phyloP scores from a whole-genome alignment of 2,888 invertebrate species.

The Drosophila yooni region DNA sequence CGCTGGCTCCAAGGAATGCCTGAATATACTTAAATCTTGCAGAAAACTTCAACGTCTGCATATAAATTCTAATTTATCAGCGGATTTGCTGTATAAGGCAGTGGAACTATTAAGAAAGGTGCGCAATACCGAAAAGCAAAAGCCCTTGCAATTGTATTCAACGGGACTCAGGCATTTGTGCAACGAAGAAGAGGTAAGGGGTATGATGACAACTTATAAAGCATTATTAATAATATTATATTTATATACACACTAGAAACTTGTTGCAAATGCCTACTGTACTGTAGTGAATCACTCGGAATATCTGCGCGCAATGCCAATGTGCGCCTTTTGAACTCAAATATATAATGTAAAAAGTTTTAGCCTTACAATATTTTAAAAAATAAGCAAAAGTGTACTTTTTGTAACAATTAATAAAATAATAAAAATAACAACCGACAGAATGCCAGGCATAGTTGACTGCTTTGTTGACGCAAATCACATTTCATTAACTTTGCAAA shows the following conservation, averaged over 20 bases:
- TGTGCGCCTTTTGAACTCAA: too few species aligned
- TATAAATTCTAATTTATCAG: constrained; percentile 24
- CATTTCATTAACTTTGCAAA: neutral
- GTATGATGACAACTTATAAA: neutral
- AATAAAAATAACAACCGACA: neutral
- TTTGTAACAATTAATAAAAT: neutral
- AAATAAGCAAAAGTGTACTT: neutral
- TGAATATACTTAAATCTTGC: constrained; percentile 33
- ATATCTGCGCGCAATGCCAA: constrained; percentile 22
- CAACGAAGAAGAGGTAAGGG: constrained; percentile 29
- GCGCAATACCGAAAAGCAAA: constrained; percentile 24
- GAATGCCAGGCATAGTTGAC: neutral
- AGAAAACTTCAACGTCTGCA: constrained; percentile 30
- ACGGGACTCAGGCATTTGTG: constrained; percentile 34
- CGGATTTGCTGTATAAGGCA: constrained; percentile 20
- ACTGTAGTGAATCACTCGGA: constrained; percentile 8
- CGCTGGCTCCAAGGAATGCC: constrained; percentile 28
- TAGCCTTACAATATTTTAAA: neutral
- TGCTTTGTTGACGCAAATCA: neutral
- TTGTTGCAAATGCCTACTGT: constrained; percentile 34
- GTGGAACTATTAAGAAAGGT: constrained; percentile 16
- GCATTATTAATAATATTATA: neutral
- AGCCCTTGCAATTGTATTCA: constrained; percentile 36
- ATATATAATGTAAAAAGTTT: neutral
- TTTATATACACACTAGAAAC: constrained; percentile 14